Conservation (phyloP, 1,140 invertebrate species). For the Popillia japonica region DNA sequence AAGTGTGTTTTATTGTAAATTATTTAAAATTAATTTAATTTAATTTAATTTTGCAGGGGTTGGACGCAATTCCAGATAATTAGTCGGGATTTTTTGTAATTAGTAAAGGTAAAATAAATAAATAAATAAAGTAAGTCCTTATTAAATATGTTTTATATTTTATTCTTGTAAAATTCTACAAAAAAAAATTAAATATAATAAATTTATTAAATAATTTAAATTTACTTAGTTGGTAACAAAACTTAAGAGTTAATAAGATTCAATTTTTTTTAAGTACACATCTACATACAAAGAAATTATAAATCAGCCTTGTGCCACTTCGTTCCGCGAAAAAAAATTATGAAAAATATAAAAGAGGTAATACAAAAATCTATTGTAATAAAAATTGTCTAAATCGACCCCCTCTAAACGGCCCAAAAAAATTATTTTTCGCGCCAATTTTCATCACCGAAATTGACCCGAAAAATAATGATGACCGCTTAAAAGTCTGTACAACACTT, state of each 20-base stretch:
- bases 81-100: too few relatives aligned
- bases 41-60: constrained; percentile 17
- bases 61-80: constrained; percentile 29
- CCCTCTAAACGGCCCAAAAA: too few relatives aligned
- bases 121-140: too few relatives aligned
- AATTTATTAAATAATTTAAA: neutral
- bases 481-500: too few relatives aligned
- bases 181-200: constrained; percentile 11
- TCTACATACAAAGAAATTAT: constrained; percentile 31
- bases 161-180: neutral
- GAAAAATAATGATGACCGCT: too few relatives aligned
- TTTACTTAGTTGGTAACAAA: constrained; percentile 47
- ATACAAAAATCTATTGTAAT: constrained; percentile 5
- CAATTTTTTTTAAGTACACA: too few relatives aligned
- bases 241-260: too few relatives aligned
- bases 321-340: constrained; percentile 32
- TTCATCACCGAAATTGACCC: too few relatives aligned
- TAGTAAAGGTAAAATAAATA: too few relatives aligned
- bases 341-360: constrained; percentile 12
- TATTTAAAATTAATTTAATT: neutral
- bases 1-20: neutral
- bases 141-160: too few relatives aligned
- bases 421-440: too few relatives aligned
- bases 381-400: too few relatives aligned
- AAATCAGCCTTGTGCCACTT: constrained; percentile 35